A percentile compares a stretch with the other conserved stretches of the same genome.
Conservation (phyloP, 2,888 invertebrate genomes). For the Chalcis sispes region DNA sequence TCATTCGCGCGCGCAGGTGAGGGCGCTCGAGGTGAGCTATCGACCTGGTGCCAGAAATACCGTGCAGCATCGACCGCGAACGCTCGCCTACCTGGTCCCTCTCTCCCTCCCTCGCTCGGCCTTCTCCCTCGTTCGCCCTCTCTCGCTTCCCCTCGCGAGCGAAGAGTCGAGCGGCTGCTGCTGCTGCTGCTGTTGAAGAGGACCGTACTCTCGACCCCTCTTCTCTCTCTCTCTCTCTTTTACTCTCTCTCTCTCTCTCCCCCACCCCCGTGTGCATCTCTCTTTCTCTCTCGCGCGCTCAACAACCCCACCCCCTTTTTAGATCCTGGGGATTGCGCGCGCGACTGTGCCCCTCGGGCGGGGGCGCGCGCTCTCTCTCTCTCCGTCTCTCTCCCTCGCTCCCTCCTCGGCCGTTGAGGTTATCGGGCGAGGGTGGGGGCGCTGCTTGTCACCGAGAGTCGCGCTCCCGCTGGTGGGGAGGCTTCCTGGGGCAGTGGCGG, state of each 20-base stretch:
- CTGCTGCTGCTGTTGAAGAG: slow-evolving; percentile 57
- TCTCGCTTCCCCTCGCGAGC: not conserved
- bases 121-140: slow-evolving; percentile 11
- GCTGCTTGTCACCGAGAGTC: slow-evolving; percentile 26
- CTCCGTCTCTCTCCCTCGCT: slow-evolving; percentile 1
- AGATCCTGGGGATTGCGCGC: slow-evolving; percentile 65
- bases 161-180: slow-evolving; percentile 55
- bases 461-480: slow-evolving; percentile 48
- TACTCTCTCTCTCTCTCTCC: not conserved
- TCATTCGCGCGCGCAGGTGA: slow-evolving; percentile 61
- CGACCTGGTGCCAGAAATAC: slow-evolving; percentile 76
- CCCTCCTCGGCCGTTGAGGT: no score
- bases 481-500: slow-evolving; percentile 70
- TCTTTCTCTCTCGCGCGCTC: slow-evolving; percentile 38
- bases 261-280: slow-evolving; percentile 25
- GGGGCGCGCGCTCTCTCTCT: not conserved
- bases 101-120: slow-evolving; percentile 30
- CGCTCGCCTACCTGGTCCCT: slow-evolving; percentile 59
- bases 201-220: slow-evolving; percentile 47
- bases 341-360: slow-evolving; percentile 59
- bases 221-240: slow-evolving; percentile 17
- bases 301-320: slow-evolving; percentile 49
- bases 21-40: slow-evolving; percentile 71
- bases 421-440: slow-evolving; percentile 30
- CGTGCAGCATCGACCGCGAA: slow-evolving; percentile 74